These are phyloP conservation scores for Eupithecia dodoneata DNA, from an alignment of 2,888 invertebrate species.

Conservation along the genomic window DNA sequence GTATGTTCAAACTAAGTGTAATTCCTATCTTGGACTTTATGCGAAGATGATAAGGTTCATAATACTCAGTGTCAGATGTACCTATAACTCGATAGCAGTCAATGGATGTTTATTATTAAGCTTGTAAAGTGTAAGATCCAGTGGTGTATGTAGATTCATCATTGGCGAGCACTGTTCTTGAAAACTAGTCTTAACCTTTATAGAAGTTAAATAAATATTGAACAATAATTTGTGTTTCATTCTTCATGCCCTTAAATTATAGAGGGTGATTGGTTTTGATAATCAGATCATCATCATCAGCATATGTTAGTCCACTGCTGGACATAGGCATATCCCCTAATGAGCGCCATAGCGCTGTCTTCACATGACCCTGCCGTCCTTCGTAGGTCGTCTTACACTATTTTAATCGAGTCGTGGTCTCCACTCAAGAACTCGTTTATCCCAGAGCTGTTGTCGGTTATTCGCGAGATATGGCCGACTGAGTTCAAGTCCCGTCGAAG, in stretches of 20 bases:
- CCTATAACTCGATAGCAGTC: conserved; percentile 13
- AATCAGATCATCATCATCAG: too few relatives aligned
- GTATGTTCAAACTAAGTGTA: neutral
- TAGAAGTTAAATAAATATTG: conserved; percentile 43
- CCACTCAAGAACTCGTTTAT: too few relatives aligned
- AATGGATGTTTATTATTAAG: conserved; percentile 25
- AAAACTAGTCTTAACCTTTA: conserved; percentile 53
- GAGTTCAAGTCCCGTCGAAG: too few relatives aligned
- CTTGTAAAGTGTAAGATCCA: conserved; percentile 12
- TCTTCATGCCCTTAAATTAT: conserved; percentile 7
- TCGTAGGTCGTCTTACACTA: too few relatives aligned
- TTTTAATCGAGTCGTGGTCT: too few relatives aligned
- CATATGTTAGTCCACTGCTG: too few relatives aligned
- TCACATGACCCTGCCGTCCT: too few relatives aligned
- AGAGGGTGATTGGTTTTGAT: too few relatives aligned
- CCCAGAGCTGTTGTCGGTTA: too few relatives aligned
- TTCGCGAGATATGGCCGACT: too few relatives aligned
- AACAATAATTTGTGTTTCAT: conserved; percentile 28
- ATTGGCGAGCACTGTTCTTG: conserved; percentile 43
- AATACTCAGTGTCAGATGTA: neutral
- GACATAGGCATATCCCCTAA: too few relatives aligned
- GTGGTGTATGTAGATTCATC: conserved; percentile 20
- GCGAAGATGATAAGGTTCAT: neutral
- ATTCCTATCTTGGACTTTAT: neutral
- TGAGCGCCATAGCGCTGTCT: too few relatives aligned